Evolutionary conservation across 2,888 invertebrate genomes (phyloP).

Genomic region (Thymelicus acteon): DNA sequence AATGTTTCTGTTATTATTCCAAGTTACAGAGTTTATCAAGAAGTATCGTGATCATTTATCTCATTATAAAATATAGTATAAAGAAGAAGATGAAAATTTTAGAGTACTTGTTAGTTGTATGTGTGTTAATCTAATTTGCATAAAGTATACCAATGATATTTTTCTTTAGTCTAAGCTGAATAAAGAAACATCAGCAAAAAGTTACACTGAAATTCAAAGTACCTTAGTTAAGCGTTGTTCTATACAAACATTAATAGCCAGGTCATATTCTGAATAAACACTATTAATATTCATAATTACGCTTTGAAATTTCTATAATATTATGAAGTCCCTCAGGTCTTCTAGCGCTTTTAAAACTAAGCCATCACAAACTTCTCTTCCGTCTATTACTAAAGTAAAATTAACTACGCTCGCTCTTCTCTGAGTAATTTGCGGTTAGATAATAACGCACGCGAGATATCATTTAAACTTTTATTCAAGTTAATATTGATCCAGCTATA

Average conservation of each 20-base stretch:
- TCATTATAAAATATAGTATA: too few relatives aligned
- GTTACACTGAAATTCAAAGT: too few relatives aligned
- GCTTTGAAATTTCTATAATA: not conserved
- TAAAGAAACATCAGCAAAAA: too few relatives aligned
- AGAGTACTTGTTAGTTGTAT: too few relatives aligned
- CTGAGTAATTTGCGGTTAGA: slow-evolving; percentile 23
- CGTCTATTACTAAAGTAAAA: slow-evolving; percentile 31
- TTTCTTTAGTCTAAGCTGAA: too few relatives aligned
- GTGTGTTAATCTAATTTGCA: too few relatives aligned
- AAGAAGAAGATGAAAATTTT: too few relatives aligned
- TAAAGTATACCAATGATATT: too few relatives aligned
- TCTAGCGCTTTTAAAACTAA: slow-evolving; percentile 28
- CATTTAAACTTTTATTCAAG: slow-evolving; percentile 28
- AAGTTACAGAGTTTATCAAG: too few relatives aligned
- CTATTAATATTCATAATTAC: not conserved
- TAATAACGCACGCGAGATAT: slow-evolving; percentile 26
- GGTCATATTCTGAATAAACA: not conserved
- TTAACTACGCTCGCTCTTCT: slow-evolving; percentile 26
- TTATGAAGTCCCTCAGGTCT: not conserved
- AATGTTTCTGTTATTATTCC: not conserved
- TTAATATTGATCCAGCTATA: not conserved
- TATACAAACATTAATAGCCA: not conserved
- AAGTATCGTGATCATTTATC: too few relatives aligned
- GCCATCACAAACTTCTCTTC: slow-evolving; percentile 29
- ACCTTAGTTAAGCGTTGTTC: not conserved